phyloP scores from a whole-genome alignment of 2,888 invertebrate species.

The Aleiodes alternator region DNA sequence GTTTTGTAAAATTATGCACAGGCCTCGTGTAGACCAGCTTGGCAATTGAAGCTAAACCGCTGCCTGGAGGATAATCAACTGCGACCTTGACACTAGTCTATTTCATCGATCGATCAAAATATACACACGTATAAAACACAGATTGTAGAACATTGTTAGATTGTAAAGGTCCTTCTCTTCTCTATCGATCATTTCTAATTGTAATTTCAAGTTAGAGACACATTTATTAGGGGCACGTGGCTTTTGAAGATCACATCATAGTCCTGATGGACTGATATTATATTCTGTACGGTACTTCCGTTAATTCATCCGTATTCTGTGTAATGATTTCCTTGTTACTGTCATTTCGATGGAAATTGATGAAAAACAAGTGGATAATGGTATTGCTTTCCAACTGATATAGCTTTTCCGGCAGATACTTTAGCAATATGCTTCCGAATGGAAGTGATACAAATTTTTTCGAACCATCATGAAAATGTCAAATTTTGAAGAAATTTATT shows the following conservation, averaged over 20 bases:
- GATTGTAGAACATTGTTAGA: too few relatives aligned
- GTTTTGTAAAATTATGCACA: neutral
- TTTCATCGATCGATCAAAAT: slow-evolving; percentile 2
- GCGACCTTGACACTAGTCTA: slow-evolving; percentile 29
- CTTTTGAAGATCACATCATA: neutral
- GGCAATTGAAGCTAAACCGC: neutral
- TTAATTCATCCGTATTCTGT: neutral
- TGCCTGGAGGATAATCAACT: slow-evolving; percentile 24
- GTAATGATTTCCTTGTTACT: neutral
- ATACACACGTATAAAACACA: neutral
- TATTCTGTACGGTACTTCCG: neutral
- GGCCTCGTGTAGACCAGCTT: neutral
- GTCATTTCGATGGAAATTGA: neutral
- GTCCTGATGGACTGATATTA: too few relatives aligned
- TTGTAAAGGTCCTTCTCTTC: slow-evolving; percentile 12
- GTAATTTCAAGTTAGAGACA: neutral
- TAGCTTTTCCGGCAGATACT: too few relatives aligned
- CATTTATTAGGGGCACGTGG: neutral
- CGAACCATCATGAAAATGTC: too few relatives aligned
- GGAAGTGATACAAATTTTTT: too few relatives aligned
- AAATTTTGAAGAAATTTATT: too few relatives aligned
- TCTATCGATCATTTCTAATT: slow-evolving; percentile 19
- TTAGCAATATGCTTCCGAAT: too few relatives aligned
- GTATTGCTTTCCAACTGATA: too few relatives aligned
- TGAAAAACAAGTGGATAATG: too few relatives aligned